A percentile compares a stretch with the other conserved stretches of the same genome.
These are phyloP conservation scores for Lindbergichthys nudifrons DNA, from an alignment of 2,797 vertebrate genomes.

Conservation along the genomic window DNA sequence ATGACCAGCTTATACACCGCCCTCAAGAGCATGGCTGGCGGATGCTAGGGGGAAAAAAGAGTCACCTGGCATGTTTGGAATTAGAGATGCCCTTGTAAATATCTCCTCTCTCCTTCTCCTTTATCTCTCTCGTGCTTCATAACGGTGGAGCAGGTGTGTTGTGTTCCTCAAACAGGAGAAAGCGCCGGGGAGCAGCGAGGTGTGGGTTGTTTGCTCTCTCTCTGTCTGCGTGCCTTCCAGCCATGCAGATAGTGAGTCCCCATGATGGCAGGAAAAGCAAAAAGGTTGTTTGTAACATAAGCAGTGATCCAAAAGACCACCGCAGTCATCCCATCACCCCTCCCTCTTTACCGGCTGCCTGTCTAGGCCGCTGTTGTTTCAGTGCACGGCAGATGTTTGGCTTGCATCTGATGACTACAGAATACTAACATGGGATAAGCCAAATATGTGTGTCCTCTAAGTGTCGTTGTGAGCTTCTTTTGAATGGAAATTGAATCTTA, in stretches of 20 bases:
- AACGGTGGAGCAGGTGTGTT: slow-evolving; percentile 63
- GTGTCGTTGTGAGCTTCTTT: slow-evolving; percentile 29
- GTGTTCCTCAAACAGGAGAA: slow-evolving; percentile 57
- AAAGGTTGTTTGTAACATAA: slow-evolving; percentile 66
- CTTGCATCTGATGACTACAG: slow-evolving; percentile 19
- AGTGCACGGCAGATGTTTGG: slow-evolving; percentile 27
- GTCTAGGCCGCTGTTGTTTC: slow-evolving; percentile 25
- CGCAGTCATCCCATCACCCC: slow-evolving; percentile 8
- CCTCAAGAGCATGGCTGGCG: slow-evolving; percentile 41
- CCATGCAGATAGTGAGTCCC: slow-evolving; percentile 61
- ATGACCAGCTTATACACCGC: slow-evolving; percentile 69
- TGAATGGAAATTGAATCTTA: slow-evolving; percentile 50
- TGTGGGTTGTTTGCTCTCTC: slow-evolving; percentile 67
- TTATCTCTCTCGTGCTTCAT: slow-evolving; percentile 54
- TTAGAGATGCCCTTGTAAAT: slow-evolving; percentile 54
- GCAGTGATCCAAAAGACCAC: slow-evolving; percentile 60
- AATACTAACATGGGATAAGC: neutral
- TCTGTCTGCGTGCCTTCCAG: slow-evolving; percentile 53
- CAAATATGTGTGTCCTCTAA: slow-evolving; percentile 30
- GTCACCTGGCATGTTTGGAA: slow-evolving; percentile 54
- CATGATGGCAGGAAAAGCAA: slow-evolving; percentile 54
- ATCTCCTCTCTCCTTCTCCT: slow-evolving; percentile 20
- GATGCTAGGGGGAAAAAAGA: slow-evolving; percentile 9
- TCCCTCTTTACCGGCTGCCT: slow-evolving; percentile 4
- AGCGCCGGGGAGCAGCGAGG: slow-evolving; percentile 30